Conservation (phyloP, 2,888 invertebrate species). For the Metalampra italica region DNA sequence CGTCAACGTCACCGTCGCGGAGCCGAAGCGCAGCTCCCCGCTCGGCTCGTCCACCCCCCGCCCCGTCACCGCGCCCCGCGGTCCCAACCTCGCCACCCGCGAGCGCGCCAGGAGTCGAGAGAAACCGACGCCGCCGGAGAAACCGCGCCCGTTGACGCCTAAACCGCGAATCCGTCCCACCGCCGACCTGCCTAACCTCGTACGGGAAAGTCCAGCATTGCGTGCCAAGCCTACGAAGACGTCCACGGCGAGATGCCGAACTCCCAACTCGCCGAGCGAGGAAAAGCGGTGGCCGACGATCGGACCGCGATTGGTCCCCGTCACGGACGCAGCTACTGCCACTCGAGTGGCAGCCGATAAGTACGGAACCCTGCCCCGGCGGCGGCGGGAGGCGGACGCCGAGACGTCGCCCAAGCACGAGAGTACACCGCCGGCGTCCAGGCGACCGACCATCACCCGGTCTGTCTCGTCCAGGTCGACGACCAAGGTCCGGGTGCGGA, state of each 20-base stretch:
- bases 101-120: constrained; percentile 81
- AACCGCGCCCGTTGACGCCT: constrained; percentile 65
- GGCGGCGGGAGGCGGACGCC: constrained; percentile 82
- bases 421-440: constrained; percentile 50
- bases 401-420: constrained; percentile 75
- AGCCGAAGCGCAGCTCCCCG: constrained; percentile 71
- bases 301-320: constrained; percentile 55
- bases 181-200: constrained; percentile 72
- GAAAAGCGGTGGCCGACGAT: constrained; percentile 85
- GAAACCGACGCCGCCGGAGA: constrained; percentile 72
- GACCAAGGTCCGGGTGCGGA: constrained; percentile 75
- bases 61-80: constrained; percentile 69
- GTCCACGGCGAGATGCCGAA: constrained; percentile 78
- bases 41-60: constrained; percentile 74
- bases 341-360: constrained; percentile 80
- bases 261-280: constrained; percentile 81
- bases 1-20: constrained; percentile 79
- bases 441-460: constrained; percentile 59
- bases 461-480: constrained; percentile 61
- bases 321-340: constrained; percentile 48
- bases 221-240: constrained; percentile 73
- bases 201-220: constrained; percentile 67
- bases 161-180: constrained; percentile 71
- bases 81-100: constrained; percentile 71
- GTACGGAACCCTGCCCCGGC: constrained; percentile 87